Percentiles rank a stretch among this genome's conserved stretches.
Evolutionary conservation across 2,113 vertebrate species (phyloP).

Genomic region (Synodontis membranacea): DNA sequence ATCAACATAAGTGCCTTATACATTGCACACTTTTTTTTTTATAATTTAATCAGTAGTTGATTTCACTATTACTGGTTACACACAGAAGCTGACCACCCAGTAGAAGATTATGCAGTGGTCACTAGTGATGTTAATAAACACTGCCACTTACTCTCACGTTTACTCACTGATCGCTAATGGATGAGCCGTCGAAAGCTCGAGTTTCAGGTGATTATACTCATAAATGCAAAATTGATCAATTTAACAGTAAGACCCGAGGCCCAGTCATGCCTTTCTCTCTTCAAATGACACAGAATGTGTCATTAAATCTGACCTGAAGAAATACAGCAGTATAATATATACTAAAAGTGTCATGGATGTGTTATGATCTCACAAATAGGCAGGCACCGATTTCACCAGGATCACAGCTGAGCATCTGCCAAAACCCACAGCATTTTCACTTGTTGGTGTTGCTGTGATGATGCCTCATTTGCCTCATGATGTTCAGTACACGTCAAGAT

Average conservation of each 20-base stretch:
- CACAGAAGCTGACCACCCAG: conserved; percentile 21
- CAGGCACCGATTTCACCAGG: background rate
- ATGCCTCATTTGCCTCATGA: no score
- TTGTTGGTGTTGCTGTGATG: background rate
- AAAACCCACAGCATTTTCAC: background rate
- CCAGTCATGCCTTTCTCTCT: background rate
- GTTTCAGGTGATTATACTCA: background rate
- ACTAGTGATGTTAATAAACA: conserved; percentile 7
- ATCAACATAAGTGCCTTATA: conserved; percentile 7
- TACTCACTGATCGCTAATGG: conserved; percentile 9
- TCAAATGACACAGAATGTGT: background rate
- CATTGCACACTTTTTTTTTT: background rate
- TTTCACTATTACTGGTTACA: conserved; percentile 23
- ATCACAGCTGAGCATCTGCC: background rate
- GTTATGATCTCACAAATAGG: background rate
- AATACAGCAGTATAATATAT: background rate
- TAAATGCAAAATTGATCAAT: background rate
- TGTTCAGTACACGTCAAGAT: no score
- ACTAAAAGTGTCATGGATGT: background rate
- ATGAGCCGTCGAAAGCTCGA: background rate
- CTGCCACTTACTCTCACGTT: conserved; percentile 19
- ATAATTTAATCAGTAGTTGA: background rate
- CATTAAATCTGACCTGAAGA: conserved; percentile 1
- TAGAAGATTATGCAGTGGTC: background rate
- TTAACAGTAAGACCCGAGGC: background rate